Base-by-base conservation (phyloP, 2,113 vertebrate genomes). In the Crotalus tigris region DNA sequence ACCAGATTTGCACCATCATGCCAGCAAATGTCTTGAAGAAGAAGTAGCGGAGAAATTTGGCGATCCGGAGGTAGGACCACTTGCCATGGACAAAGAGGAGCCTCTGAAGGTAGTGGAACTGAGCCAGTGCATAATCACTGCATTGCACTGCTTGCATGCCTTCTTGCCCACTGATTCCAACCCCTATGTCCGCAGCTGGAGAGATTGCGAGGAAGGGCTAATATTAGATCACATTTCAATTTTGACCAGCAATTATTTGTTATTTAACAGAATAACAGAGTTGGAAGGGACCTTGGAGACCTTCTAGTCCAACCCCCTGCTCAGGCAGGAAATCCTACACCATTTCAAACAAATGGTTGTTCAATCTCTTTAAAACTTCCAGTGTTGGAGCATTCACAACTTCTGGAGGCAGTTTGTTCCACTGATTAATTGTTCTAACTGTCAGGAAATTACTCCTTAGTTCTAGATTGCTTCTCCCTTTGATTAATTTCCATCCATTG, bases 41-140 rank as follows among this genome's bases (percentile, higher is more conserved):
- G 97, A 99, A 99, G 96, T 96, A 99, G 1, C 97, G 97, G 11
- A 99, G 98, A 96, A 99, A 99, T 95, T 98, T 96, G 97, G 98
- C 98, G 95, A 99, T 94, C 0, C 99, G 98, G 21, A 97, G 64
- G 86, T 99, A 99, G 0, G 98, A 98, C 99, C 99, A 99, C 88
- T 98, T 98, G 0, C 99, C 99, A 0, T 99, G 99, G 33, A 99
- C 96, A 11, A 99, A 96, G 46, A 99, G 98, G 57, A 99, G 98
- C 46, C 97, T 98, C 95, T 97, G 97, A 87, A 99, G 98, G 94
- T 98, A 99, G 86, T 94, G 93, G 97, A 99, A 99, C 96, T 98
- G 98, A 0, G 98, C 98, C 96, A 99, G 94, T 7, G 98, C 97
- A 7, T 98, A 99, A 97, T 99, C 98, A 0, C 99, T 99, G 87